Percentiles rank a stretch among this genome's conserved stretches.
Evolutionary conservation across 2,113 vertebrate species (phyloP).

Genomic region (Platichthys stellatus): DNA sequence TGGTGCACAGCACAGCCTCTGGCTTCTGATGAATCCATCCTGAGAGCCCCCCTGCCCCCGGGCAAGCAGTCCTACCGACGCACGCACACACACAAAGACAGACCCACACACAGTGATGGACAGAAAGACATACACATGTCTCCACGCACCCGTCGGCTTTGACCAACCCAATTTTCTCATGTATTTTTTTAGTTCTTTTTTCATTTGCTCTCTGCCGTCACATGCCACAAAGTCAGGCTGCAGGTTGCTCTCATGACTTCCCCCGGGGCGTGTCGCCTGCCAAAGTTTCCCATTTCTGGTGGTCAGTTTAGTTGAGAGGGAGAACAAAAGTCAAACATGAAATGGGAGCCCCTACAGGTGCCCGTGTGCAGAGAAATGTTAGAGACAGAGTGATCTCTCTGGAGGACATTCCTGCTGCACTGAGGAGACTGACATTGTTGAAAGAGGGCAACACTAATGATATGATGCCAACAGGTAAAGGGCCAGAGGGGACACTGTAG

Average conservation of each 20-base stretch:
- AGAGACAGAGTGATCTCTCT: conserved; percentile 25
- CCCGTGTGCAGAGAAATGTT: conserved; percentile 36
- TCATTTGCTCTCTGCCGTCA: conserved; percentile 38
- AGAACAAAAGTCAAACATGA: conserved; percentile 76
- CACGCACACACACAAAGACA: conserved; percentile 27
- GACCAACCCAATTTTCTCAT: conserved; percentile 45
- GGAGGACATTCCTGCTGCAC: conserved; percentile 25
- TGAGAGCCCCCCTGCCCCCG: conserved; percentile 67
- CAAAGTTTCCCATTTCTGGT: conserved; percentile 71
- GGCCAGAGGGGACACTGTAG: neutral
- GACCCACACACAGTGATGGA: conserved; percentile 32
- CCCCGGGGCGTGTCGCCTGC: conserved; percentile 66
- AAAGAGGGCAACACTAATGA: conserved; percentile 11
- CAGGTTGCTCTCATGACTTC: conserved; percentile 49
- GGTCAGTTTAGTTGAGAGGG: conserved; percentile 64
- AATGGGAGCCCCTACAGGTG: conserved; percentile 59
- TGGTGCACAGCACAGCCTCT: conserved; percentile 75
- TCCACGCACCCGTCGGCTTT: conserved; percentile 38
- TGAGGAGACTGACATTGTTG: conserved; percentile 29
- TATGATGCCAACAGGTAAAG: neutral
- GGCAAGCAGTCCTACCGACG: conserved; percentile 56
- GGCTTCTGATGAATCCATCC: conserved; percentile 72
- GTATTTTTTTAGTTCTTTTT: conserved; percentile 16
- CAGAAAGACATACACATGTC: conserved; percentile 44
- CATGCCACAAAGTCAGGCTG: conserved; percentile 41